A percentile compares a stretch with the other conserved stretches of the same genome.
phyloP scores from a whole-genome alignment of 1,140 invertebrate genomes.

The Lordiphosa clarofinis region DNA sequence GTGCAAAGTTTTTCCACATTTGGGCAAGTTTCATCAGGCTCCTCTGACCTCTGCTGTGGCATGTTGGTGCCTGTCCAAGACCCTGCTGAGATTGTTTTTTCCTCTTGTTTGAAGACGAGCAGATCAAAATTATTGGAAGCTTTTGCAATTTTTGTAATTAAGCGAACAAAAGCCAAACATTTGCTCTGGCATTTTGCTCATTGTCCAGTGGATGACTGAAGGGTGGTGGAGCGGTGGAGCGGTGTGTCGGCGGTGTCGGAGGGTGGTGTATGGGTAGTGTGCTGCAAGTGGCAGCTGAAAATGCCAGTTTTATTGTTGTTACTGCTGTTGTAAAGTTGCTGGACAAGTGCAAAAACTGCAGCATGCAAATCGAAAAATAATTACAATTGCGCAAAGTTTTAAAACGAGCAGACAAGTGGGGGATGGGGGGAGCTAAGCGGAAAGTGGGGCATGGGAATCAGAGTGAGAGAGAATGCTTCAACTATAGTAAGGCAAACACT shows the following conservation, averaged over 20 bases:
- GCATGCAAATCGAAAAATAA: conserved; percentile 62
- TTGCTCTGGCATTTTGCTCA: conserved; percentile 49
- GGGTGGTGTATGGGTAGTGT: background rate
- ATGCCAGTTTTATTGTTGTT: conserved; percentile 39
- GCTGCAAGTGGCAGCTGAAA: conserved; percentile 48
- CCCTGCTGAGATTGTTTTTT: conserved; percentile 4
- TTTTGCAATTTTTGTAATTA: conserved; percentile 60
- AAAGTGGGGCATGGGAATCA: background rate
- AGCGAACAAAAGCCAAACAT: conserved; percentile 57
- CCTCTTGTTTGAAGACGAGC: conserved; percentile 11
- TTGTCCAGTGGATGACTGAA: conserved; percentile 26
- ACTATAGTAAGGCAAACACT: background rate
- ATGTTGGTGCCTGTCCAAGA: background rate
- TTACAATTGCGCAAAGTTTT: conserved; percentile 61
- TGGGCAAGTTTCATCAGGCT: conserved; percentile 35
- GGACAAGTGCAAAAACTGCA: conserved; percentile 55
- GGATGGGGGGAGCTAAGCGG: conserved; percentile 3
- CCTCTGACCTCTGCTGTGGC: conserved; percentile 2
- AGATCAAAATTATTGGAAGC: conserved; percentile 60
- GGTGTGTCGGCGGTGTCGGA: background rate
- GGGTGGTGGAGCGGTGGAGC: background rate
- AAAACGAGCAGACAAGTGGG: conserved; percentile 49
- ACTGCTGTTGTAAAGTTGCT: conserved; percentile 41
- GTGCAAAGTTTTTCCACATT: conserved; percentile 50
- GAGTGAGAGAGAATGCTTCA: background rate